Evolutionary conservation across 2,113 vertebrate species (phyloP), one percentile per base, ranked within the genome.

Genomic region (Plecotus auritus): DNA sequence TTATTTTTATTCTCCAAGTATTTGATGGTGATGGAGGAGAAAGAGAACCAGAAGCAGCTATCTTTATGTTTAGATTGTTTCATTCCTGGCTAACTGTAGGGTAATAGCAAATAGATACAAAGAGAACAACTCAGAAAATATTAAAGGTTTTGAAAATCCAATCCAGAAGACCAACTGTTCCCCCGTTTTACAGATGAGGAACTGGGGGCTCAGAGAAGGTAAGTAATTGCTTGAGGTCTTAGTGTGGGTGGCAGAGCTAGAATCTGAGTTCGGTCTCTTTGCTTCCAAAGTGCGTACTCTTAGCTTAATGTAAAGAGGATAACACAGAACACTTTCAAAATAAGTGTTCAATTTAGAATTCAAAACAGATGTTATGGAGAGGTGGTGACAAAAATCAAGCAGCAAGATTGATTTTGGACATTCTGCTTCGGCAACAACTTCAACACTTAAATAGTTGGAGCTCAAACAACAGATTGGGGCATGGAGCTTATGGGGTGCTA

Each of bases 61-160:
- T 47, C n/a, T 77, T n/a, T 88, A 59, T 82, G 67, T 95, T 93
- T n/a, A 84, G 54, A n/a, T n/a, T 5, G 30, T 49, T 93, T 91
- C 28, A 10, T 74, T 28, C 9, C 45, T 73, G 18, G 49, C 40
- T 73, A 82, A 42, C 22, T 13, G 66, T 51, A n/a, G 26, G 5
- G 7, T 82, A 32, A 82, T 5, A 84, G 54, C 30, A 61, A 64
- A 84, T 66, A 85, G 32, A 32, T 35, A 35, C 26, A 26, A 85
- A 95, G 28, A n/a, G 56, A 49, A 77, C 56, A 80, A 42, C 2
- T 22, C 45, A 77, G 54, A 76, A 88, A 85, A 70, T 42, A 73
- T 40, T 69, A 54, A 70, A 42, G 28, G 1, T 26, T 78, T 85
- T 89, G 67, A 82, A 92, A 82, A 59, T 77, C 91, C 91, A 72